Evolutionary conservation across 2,888 invertebrate genomes (phyloP), one percentile per base, ranked within the genome.

Genomic region (Diarsia mendica): DNA sequence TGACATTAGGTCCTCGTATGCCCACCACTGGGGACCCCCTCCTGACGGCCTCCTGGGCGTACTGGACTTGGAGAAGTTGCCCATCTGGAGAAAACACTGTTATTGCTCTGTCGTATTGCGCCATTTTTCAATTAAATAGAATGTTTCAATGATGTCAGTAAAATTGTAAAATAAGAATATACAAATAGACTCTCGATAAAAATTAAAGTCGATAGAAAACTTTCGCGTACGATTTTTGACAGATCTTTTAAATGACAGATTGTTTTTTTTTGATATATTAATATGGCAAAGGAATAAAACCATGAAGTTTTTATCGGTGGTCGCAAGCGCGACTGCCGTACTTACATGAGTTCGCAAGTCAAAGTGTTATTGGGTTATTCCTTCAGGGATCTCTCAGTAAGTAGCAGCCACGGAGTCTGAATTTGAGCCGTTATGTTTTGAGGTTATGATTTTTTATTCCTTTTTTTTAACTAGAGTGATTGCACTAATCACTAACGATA

Each of bases 81-180:
- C 99, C 99, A 94, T 99, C 99, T 0, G 99, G 99, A 0, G 99
- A 99, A 95, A 99, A 99, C 80, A 99, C 99, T 72, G 99, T 99
- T 87, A 99, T 99, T 82, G 99, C 99, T 93, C 99, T 97, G 96
- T 99, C 99, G 96, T 99, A 99, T 84, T 98, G 97, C 75, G 98
- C 72, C 97, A 95, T 93, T 23, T 8, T 23, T 0, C 5, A 0
- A 6, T 1, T 9, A 23, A 0, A 3, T 13, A 3, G 20, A 2
- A 48, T 20, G 18, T 39, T 28, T 20, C 46, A 49, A 72, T 20
- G 48, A 46, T 20, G 51, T 58, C 2, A 33, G 46, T 70, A 44
- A 39, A 53, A 44, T 60, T 66, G 28, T 67, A 48, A 46, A 53
- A 23, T 55, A 69, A 64, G 33, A 39, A 13, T 49, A 28, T 60